These are phyloP conservation scores for Melospiza georgiana DNA, from an alignment of 2,113 vertebrate species.

Conservation along the genomic window DNA sequence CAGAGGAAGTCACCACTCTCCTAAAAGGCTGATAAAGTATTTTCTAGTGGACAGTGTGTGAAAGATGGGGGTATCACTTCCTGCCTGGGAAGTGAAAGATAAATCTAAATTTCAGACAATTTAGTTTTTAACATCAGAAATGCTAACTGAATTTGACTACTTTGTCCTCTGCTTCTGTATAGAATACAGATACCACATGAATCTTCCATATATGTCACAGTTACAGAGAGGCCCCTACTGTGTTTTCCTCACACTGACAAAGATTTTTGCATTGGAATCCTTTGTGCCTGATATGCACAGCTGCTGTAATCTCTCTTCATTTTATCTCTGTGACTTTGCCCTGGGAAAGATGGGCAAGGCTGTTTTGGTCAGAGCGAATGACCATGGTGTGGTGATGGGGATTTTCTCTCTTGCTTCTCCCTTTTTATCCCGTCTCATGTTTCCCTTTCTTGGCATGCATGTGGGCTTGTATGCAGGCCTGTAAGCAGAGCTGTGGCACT, in stretches of 20 bases:
- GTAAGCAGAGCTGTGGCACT: neutral
- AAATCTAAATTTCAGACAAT: neutral
- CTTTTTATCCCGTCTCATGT: neutral
- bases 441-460: neutral
- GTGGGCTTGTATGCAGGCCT: neutral
- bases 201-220: neutral
- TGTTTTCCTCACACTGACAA: neutral
- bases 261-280: neutral
- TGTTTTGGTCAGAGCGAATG: neutral
- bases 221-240: neutral
- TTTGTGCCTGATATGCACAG: neutral
- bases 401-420: neutral
- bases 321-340: neutral
- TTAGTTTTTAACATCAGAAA: neutral
- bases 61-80: neutral
- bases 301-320: neutral
- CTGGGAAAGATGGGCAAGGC: neutral
- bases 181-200: neutral
- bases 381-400: neutral
- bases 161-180: neutral
- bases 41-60: neutral
- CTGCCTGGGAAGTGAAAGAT: neutral
- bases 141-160: neutral
- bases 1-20: neutral
- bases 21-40: neutral